Evolutionary conservation across 1,140 invertebrate genomes (phyloP).

Genomic region (Temnothorax curvispinosus): DNA sequence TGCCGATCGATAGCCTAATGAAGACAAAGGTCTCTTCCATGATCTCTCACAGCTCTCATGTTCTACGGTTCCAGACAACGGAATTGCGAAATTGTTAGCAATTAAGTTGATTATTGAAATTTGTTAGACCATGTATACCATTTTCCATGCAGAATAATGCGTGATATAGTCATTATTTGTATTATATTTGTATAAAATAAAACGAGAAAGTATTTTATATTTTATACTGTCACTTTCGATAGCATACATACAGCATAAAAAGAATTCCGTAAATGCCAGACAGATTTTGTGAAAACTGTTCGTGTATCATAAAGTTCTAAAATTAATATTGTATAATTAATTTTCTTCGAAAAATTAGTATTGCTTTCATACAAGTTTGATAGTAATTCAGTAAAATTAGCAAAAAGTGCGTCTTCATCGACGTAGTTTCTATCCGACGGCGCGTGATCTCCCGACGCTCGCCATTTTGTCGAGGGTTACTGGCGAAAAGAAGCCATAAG

Average conservation of each 20-base stretch:
- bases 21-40: conserved; percentile 65
- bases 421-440: conserved; percentile 60
- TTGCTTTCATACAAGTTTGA: too few species aligned
- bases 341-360: neutral
- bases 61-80: conserved; percentile 26
- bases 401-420: neutral
- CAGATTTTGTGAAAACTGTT: neutral
- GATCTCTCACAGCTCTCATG: conserved; percentile 20
- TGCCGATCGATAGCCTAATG: conserved; percentile 68
- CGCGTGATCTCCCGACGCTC: neutral
- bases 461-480: conserved; percentile 24
- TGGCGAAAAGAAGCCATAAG: conserved; percentile 13
- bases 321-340: neutral
- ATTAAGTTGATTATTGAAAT: conserved; percentile 1
- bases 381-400: neutral
- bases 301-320: neutral
- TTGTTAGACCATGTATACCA: neutral
- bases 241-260: neutral
- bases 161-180: neutral
- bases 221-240: neutral
- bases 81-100: conserved; percentile 23
- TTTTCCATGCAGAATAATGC: neutral
- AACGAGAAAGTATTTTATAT: neutral
- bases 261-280: neutral
- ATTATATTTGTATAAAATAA: neutral